phyloP scores from a whole-genome alignment of 64 coral and sea anemone species.

The Astreopora myriophthalma region DNA sequence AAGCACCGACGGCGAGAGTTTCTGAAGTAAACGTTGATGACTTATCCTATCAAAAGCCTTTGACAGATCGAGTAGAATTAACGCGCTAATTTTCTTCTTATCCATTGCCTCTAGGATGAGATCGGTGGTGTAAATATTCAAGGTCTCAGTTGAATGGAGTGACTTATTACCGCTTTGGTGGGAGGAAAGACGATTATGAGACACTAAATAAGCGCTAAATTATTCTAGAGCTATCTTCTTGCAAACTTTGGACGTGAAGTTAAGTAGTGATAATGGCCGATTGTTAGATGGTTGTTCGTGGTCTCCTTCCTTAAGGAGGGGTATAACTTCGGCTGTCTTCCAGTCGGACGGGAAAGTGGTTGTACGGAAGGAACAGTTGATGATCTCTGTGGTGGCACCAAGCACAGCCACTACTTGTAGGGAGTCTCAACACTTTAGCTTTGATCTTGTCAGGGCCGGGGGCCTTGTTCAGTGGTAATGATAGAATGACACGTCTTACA shows the following conservation, averaged over 20 bases:
- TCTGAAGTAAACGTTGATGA: background rate
- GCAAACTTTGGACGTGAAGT: background rate
- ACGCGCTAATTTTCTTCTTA: background rate
- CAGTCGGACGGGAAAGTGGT: background rate
- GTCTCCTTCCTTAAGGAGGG: too few relatives aligned
- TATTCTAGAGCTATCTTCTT: background rate
- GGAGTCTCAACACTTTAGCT: background rate
- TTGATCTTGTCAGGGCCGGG: background rate
- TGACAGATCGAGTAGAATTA: background rate
- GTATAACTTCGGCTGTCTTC: too few relatives aligned
- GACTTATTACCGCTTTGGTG: background rate
- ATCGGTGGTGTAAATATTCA: background rate
- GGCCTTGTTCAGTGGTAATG: background rate
- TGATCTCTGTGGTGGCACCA: constrained; percentile 35
- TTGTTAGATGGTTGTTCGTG: too few relatives aligned
- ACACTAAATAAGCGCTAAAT: background rate
- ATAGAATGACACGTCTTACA: constrained; percentile 15
- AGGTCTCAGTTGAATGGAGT: background rate
- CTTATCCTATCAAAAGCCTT: background rate
- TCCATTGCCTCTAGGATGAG: background rate
- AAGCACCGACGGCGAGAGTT: background rate
- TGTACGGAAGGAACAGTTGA: constrained; percentile 9
- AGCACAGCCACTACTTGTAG: background rate
- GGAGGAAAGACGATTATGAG: background rate
- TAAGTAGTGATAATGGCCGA: background rate